These are phyloP conservation scores for Mallateleia sp. DNA, from an alignment of 2,888 invertebrate species.

Conservation along the genomic window DNA sequence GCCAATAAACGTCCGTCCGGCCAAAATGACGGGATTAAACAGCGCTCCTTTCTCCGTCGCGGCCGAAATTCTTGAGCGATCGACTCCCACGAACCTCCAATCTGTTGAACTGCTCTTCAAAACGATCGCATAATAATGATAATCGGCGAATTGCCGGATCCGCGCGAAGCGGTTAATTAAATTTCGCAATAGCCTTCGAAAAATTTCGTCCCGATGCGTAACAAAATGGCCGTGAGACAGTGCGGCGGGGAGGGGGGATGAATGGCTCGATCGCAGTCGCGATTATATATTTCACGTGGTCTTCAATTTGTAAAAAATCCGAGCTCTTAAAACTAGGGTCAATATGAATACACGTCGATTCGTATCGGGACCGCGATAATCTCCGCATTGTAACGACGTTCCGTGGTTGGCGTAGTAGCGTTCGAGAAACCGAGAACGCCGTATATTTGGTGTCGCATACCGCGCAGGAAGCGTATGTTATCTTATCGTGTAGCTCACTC, in stretches of 20 bases:
- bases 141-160: conserved; percentile 13
- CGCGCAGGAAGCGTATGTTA: conserved; percentile 63
- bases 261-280: conserved; percentile 16
- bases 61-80: conserved; percentile 5
- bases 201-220: not conserved
- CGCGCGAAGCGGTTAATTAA: conserved; percentile 46
- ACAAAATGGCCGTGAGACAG: conserved; percentile 23
- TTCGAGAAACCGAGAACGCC: conserved; percentile 46
- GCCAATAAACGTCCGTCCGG: conserved; percentile 39
- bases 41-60: conserved; percentile 17
- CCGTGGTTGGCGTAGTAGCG: conserved; percentile 26
- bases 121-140: conserved; percentile 27
- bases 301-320: conserved; percentile 66
- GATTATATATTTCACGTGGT: conserved; percentile 52
- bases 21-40: conserved; percentile 41
- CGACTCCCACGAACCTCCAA: conserved; percentile 20
- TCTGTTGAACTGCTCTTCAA: not conserved
- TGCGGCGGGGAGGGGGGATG: not conserved
- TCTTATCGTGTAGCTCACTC: conserved; percentile 68
- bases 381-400: conserved; percentile 64
- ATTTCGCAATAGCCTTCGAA: conserved; percentile 26
- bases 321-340: conserved; percentile 46
- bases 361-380: conserved; percentile 47
- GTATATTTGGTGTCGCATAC: conserved; percentile 64
- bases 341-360: conserved; percentile 63